Conservation (phyloP, 30 jellyfish, hydroid and myxozoan species). For the Pelagia noctiluca region DNA sequence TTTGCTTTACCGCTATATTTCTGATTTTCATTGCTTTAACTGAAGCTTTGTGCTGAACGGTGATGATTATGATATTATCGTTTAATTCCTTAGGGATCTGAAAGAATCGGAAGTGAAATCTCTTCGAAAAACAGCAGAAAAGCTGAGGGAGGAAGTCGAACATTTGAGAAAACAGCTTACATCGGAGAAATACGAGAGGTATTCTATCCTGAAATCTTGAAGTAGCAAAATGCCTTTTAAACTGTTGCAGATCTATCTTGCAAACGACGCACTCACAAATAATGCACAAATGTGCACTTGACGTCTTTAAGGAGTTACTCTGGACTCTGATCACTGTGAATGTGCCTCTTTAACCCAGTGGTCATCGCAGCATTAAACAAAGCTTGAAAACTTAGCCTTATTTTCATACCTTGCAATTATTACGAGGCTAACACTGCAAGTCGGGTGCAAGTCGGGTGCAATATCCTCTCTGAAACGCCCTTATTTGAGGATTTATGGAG, state of each 20-base stretch:
- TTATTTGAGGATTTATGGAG: neutral
- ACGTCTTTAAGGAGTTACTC: neutral
- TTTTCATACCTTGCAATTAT: too few relatives aligned
- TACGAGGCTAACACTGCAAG: neutral
- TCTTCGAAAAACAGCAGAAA: slow-evolving; percentile 80
- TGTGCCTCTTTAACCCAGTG: neutral
- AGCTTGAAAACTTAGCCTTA: too few relatives aligned
- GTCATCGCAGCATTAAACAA: too few relatives aligned
- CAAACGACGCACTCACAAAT: neutral
- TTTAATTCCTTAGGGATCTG: slow-evolving; percentile 42
- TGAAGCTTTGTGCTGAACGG: too few relatives aligned
- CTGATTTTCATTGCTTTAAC: too few relatives aligned
- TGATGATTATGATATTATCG: too few relatives aligned
- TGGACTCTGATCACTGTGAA: neutral
- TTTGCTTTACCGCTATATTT: too few relatives aligned
- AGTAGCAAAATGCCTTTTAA: neutral
- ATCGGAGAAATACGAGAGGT: slow-evolving; percentile 94
- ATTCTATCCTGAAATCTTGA: too few relatives aligned
- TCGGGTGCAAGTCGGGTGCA: neutral
- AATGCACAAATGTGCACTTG: neutral
- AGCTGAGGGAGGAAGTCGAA: slow-evolving; percentile 81
- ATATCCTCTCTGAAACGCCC: neutral
- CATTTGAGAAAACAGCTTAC: slow-evolving; percentile 85
- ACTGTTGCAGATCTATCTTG: neutral
- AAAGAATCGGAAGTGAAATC: slow-evolving; percentile 74